Evolutionary conservation across 2,113 vertebrate species (phyloP).

Genomic region (Orientallactaga bullata): DNA sequence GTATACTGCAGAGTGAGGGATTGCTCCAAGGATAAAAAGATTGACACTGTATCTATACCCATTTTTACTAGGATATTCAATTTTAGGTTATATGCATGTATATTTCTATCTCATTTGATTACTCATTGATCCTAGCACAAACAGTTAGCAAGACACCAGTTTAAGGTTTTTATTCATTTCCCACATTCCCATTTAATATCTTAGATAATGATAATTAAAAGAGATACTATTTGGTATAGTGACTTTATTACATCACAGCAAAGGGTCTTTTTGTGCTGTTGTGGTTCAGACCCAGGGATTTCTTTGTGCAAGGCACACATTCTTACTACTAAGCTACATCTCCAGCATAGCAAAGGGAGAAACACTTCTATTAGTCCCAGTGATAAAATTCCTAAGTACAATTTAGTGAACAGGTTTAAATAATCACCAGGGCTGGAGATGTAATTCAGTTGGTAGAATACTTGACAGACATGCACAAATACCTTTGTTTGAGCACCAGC

Average conservation of each 20-base stretch:
- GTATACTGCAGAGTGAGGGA: background rate
- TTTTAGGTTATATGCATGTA: background rate
- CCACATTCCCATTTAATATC: background rate
- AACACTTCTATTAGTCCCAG: background rate
- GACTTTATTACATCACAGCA: background rate
- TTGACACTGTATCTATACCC: background rate
- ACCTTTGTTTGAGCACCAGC: too few relatives aligned
- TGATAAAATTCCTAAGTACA: background rate
- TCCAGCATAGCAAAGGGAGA: background rate
- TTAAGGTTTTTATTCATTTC: background rate
- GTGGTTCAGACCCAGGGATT: background rate
- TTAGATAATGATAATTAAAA: background rate
- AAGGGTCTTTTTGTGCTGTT: background rate
- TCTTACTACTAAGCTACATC: background rate
- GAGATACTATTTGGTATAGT: background rate
- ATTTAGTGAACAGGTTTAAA: background rate
- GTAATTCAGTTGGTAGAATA: too few relatives aligned
- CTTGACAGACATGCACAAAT: too few relatives aligned
- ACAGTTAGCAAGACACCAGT: background rate
- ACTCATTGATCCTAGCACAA: background rate
- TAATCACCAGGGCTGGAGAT: too few relatives aligned
- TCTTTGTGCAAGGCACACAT: background rate
- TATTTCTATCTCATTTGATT: background rate
- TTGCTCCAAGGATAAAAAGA: too few relatives aligned
- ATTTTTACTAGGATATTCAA: background rate